Base-by-base conservation (phyloP, 2,797 vertebrate genomes). In the Distichodus sexfasciatus region DNA sequence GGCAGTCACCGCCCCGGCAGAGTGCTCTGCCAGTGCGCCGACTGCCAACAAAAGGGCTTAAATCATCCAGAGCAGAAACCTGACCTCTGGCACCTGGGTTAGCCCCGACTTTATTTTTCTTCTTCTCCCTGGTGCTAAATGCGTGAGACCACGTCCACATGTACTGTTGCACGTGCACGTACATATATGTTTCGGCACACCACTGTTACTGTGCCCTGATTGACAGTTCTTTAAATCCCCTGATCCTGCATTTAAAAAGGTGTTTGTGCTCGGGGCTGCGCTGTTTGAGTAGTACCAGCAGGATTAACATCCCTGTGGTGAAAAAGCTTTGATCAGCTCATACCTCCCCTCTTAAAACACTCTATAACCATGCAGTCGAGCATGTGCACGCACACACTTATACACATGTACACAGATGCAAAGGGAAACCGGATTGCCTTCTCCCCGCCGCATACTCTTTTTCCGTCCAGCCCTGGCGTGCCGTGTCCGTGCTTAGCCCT, bases 321-420 rank as follows among this genome's bases (percentile, higher is more conserved):
- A 83, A 83, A 81, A 83, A 75, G 63, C 86, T 88, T 90, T 90
- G 87, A 89, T 90, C 87, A 85, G 31, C 55, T 68, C 69, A 53
- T 72, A 76, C 75, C 53, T 43, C 14, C 40, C 51, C 67, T 74
- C 76, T 81, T 33, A 78, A 66, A 84, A 75, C 75, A 67, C 73
- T 71, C 75, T 73, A 63, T 38, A 55, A 80, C 75, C 77, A 38
- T 76, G 79, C 70, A 21, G 47, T 65, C 73, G 74, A 77, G 70
- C 71, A 77, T 26, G 71, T 67, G 54, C 55, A 54, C 3, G 4
- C 66, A 71, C 59, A 78, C 71, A 77, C 70, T n/a, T n/a, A 43
- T 23, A 0, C 53, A 66, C 33, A 67, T 53, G 65, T 53, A 61
- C 21, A 0, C 48, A 66, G 21, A 58, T 54, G 64, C 53, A 55